These are phyloP conservation scores for Cacatua alba DNA, from an alignment of 2,113 vertebrate genomes.

Conservation along the genomic window DNA sequence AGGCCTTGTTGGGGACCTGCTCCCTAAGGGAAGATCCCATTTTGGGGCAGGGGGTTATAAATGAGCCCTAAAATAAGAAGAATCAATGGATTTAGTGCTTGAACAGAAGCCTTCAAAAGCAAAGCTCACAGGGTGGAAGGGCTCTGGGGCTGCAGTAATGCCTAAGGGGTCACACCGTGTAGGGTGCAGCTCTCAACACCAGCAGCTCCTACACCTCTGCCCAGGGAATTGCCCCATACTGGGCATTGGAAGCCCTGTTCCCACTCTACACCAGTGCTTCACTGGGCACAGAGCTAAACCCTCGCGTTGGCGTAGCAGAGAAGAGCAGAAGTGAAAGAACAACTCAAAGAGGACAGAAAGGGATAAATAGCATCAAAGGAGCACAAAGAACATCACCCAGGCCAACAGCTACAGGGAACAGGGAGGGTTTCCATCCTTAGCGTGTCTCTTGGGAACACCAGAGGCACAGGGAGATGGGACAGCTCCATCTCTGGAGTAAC, in stretches of 20 bases:
- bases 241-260: neutral
- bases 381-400: neutral
- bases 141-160: neutral
- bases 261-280: neutral
- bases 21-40: neutral
- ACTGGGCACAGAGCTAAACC: neutral
- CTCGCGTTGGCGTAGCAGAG: neutral
- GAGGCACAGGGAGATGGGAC: too few species aligned
- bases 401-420: neutral
- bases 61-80: neutral
- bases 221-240: neutral
- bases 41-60: neutral
- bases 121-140: neutral
- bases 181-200: neutral
- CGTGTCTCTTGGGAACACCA: neutral
- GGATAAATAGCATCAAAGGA: neutral
- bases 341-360: neutral
- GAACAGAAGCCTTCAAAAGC: neutral
- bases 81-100: neutral
- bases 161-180: neutral
- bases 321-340: neutral
- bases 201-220: neutral
- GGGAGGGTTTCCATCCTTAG: rapidly evolving
- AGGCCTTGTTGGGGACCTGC: neutral
- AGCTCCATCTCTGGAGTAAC: neutral